Percentiles rank a stretch among this genome's conserved stretches.
phyloP scores from a whole-genome alignment of 2,888 invertebrate species.

The Cataglyphis livida region DNA sequence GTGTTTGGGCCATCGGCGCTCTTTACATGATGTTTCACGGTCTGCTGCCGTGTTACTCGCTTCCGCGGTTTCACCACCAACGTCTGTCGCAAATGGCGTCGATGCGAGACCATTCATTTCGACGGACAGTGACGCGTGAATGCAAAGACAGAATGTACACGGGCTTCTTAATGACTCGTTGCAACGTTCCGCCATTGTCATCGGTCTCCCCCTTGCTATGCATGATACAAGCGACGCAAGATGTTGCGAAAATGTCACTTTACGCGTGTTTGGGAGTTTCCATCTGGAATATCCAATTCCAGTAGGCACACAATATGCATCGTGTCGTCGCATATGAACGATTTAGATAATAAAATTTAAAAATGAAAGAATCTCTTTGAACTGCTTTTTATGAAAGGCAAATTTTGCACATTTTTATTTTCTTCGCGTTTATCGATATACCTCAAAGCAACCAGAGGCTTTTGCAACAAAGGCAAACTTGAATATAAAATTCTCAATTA shows the following conservation, averaged over 20 bases:
- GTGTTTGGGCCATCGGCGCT: constrained; percentile 67
- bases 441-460: neutral
- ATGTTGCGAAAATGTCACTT: constrained; percentile 10
- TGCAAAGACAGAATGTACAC: constrained; percentile 32
- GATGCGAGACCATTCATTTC: constrained; percentile 37
- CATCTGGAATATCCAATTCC: constrained; percentile 1
- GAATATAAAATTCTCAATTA: constrained; percentile 2
- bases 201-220: constrained; percentile 3
- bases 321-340: neutral
- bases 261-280: neutral
- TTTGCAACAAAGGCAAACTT: neutral
- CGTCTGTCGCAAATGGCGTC: constrained; percentile 16
- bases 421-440: neutral
- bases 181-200: constrained; percentile 20
- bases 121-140: constrained; percentile 30
- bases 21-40: constrained; percentile 49
- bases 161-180: constrained; percentile 30
- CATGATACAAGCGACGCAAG: constrained; percentile 15
- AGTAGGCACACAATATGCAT: neutral
- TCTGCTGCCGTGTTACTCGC: constrained; percentile 59
- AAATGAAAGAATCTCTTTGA: neutral
- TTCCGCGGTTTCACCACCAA: constrained; percentile 46
- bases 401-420: constrained; percentile 18
- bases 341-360: neutral
- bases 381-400: neutral